phyloP scores from a whole-genome alignment of 2,113 vertebrate genomes.

The Oncorhynchus masou region DNA sequence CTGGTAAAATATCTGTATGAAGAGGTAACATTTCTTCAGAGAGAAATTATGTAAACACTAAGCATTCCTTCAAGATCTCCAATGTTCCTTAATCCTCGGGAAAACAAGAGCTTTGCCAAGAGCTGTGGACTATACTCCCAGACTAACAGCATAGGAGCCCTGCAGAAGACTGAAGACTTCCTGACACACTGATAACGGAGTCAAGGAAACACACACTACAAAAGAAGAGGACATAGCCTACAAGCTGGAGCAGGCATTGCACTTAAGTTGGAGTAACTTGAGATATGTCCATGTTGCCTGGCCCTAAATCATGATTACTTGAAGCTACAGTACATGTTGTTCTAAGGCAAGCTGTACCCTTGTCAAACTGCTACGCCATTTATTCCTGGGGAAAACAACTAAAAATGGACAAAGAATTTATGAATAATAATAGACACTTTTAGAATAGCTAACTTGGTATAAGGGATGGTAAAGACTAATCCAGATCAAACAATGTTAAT shows the following conservation, averaged over 20 bases:
- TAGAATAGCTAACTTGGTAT: too few species aligned
- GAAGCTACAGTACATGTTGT: constrained; percentile 21
- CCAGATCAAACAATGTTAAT: too few species aligned
- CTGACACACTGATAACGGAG: constrained; percentile 14
- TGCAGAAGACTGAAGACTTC: constrained; percentile 3
- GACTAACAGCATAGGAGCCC: constrained; percentile 8
- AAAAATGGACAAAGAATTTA: constrained; percentile 25
- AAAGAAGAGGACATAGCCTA: constrained; percentile 5
- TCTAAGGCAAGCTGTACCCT: constrained; percentile 37
- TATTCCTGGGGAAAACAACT: constrained; percentile 31
- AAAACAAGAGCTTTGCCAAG: constrained; percentile 20
- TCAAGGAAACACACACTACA: not conserved
- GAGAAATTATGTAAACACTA: constrained; percentile 16
- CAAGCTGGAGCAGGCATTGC: constrained; percentile 33
- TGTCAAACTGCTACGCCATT: constrained; percentile 28
- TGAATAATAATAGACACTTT: too few species aligned
- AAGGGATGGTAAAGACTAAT: too few species aligned
- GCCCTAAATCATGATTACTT: constrained; percentile 38
- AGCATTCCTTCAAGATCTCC: constrained; percentile 11
- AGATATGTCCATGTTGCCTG: constrained; percentile 34
- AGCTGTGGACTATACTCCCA: not conserved
- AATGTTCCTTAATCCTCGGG: constrained; percentile 11
- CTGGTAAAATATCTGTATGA: not conserved
- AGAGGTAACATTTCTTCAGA: not conserved
- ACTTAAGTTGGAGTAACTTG: constrained; percentile 19